Base-by-base conservation (phyloP, 2,888 invertebrate species). In the Stenoptilia bipunctidactyla region DNA sequence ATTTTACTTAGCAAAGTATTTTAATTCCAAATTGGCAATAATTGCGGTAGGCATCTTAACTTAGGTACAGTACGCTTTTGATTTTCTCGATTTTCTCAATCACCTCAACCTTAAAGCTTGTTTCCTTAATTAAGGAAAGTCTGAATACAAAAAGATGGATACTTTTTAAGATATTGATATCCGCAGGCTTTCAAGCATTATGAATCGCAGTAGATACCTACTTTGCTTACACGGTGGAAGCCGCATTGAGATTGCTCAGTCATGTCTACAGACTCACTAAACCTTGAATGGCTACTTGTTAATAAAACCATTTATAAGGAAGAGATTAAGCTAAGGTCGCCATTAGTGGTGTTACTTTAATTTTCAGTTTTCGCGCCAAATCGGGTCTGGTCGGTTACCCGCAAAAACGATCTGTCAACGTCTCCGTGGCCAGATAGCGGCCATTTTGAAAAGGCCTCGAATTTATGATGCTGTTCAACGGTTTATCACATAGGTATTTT, bases 351-450 rank as follows among this genome's bases (percentile, higher is more conserved):
- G 30, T 10, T 30, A 30, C 30, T 30, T 30, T 12, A 30, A 30
- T 30, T n/a, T n/a, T n/a, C 30, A 30, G 30, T 30, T 30, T 30
- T 30, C 30, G 25, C 37, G 37, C 36, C 37, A 39, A 35, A 34
- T 13, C 14, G 35, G 45, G 45, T 52, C 10, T 30, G 9, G 30
- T 30, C n/a, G n/a, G 30, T 30, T 30, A 8, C 30, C 46, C 45
- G 45, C 44, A 43, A 41, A 20, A 55, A 56, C 61, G 56, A 75
- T 73, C 58, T 62, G 60, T 73, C 70, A 72, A 71, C 60, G 70
- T 73, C 66, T 58, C 54, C 55, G 53, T 53, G 46, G 42, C 52
- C 44, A 60, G 68, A 72, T 70, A 67, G 66, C 66, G 61, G 61
- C 63, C 62, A 56, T 66, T 71, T 65, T 59, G 58, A 61, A 65